Evolutionary conservation across 1,140 invertebrate species (phyloP).

Genomic region (Drosophila trapezifrons): DNA sequence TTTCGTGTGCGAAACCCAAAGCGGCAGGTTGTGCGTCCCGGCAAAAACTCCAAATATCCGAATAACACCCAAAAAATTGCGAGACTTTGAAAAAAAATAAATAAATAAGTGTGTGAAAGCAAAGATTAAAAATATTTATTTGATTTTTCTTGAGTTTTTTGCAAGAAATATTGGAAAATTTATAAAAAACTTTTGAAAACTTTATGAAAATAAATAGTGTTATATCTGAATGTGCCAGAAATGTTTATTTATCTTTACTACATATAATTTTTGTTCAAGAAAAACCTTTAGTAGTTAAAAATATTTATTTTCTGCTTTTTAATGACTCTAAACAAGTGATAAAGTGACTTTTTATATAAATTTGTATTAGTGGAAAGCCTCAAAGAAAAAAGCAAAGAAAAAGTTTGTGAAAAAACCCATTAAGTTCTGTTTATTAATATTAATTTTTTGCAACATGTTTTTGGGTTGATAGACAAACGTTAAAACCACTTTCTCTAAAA

Average conservation of each 20-base stretch:
- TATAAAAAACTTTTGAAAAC: not conserved
- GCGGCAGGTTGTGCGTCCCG: conserved; percentile 77
- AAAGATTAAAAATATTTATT: not conserved
- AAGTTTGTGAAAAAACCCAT: not conserved
- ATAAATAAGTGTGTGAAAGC: not conserved
- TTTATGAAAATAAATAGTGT: not conserved
- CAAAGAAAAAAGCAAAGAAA: not conserved
- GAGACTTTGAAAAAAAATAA: conserved; percentile 26
- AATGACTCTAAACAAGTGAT: not conserved
- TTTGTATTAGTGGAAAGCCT: not conserved
- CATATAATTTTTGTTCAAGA: not conserved
- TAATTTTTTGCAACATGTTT: not conserved
- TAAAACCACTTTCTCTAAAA: not conserved
- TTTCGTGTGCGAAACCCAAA: conserved; percentile 82
- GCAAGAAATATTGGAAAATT: not conserved
- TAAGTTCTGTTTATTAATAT: not conserved
- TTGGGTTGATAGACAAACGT: not conserved
- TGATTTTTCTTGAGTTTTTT: conserved; percentile 3
- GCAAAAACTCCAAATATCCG: conserved; percentile 10
- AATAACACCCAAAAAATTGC: conserved; percentile 25
- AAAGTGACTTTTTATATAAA: not conserved
- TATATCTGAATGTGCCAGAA: not conserved
- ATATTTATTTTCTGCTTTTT: not conserved
- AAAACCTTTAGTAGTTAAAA: not conserved
- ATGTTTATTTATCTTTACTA: not conserved